Evolutionary conservation across 1,140 invertebrate species (phyloP), one percentile per base, ranked within the genome.

Genomic region (Euura saliciscinereae): DNA sequence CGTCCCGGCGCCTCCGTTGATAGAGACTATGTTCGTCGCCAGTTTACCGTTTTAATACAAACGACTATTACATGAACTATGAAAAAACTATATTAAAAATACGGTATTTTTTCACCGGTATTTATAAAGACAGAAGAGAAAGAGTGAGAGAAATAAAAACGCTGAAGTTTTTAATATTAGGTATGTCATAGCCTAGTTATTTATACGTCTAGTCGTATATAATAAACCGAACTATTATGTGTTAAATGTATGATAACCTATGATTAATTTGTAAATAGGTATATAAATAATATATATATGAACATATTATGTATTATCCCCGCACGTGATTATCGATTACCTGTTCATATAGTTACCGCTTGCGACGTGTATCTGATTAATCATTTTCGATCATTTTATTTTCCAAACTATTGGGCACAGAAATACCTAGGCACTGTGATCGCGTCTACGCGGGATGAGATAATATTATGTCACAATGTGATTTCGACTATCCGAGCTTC

Each of bases 21-120:
- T 99, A 78, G 96, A 98, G 86, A 96, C 95, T 79, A 95, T 98
- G 94, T 98, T 98, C 84, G 94, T 96, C 76, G 94, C 96, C 80
- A 97, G 94, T 88, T 90, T 98, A 80, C 97, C 97, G 69, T 99
- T 98, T 87, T 98, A 92, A 89, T 70, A 67, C 10, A 42, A 28
- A 3, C 8, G 3, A 28, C 28, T 44, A 42, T 10, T 11, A 8
- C 43, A 67, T 44, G 10, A 11, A 28, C 28, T 8, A 3, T 11
- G 42, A 11, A 42, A 11, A 10, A 8, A 43, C 4, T 67, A 4
- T 67, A 44, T 67, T 44, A 44, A 13, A 67, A 3, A 10, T 67
- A 28, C 28, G 28, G 28, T 28, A 28, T 28, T 28, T 11, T 67
- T 67, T 8, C 66, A 28, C 28, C 28, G 28, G 28, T 44, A 67